These are phyloP conservation scores for Chrysemys picta DNA, from an alignment of 2,113 vertebrate species.

Conservation along the genomic window DNA sequence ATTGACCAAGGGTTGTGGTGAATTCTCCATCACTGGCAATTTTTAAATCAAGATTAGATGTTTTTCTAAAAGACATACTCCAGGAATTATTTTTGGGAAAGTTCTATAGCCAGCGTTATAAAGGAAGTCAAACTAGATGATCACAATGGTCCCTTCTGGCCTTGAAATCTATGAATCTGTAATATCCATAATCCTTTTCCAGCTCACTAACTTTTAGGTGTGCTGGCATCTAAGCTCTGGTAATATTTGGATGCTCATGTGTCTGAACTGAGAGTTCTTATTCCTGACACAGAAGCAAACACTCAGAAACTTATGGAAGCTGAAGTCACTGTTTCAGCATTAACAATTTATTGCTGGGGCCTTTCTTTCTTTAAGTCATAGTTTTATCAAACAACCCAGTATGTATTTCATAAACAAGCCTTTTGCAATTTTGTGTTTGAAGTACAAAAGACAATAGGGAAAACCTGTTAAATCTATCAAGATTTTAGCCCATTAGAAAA, in stretches of 20 bases:
- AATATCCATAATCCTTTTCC: neutral
- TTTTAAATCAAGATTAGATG: neutral
- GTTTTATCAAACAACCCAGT: neutral
- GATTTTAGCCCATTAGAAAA: neutral
- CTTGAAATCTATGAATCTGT: neutral
- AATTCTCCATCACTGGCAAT: neutral
- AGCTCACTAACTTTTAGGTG: neutral
- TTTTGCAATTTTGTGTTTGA: neutral
- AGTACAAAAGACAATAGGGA: neutral
- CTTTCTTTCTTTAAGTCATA: neutral
- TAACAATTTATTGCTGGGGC: neutral
- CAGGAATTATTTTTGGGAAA: neutral
- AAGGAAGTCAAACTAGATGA: neutral
- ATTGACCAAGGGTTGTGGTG: neutral
- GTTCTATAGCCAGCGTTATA: neutral
- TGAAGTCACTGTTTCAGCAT: neutral
- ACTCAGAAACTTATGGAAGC: neutral
- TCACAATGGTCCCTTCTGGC: neutral
- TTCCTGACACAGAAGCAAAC: conserved; percentile 1
- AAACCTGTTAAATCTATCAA: neutral
- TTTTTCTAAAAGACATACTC: neutral
- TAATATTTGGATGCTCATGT: neutral
- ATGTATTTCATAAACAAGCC: neutral
- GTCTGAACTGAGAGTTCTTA: conserved; percentile 21
- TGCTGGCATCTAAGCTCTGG: neutral